Percentiles rank a stretch among this genome's conserved stretches.
These are phyloP conservation scores for Noctuana brunneofusca DNA, from an alignment of 2,888 invertebrate species.

Conservation along the genomic window DNA sequence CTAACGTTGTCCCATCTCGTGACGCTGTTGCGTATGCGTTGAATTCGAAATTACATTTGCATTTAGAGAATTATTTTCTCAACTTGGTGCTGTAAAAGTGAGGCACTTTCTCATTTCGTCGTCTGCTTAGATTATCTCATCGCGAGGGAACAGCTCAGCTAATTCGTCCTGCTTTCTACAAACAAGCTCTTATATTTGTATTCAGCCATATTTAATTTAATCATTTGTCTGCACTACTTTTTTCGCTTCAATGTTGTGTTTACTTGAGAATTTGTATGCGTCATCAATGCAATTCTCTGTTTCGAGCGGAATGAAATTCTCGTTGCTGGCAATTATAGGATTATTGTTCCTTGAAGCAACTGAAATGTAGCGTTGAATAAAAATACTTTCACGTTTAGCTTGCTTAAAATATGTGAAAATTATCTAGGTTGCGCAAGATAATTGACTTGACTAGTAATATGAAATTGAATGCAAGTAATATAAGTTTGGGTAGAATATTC, in stretches of 20 bases:
- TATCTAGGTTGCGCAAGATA: no score
- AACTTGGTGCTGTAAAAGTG: slow-evolving; percentile 1
- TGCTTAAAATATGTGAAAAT: background rate
- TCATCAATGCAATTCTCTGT: slow-evolving; percentile 16
- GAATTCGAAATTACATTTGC: slow-evolving; percentile 14
- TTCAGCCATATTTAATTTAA: slow-evolving; percentile 24
- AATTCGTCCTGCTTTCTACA: slow-evolving; percentile 34
- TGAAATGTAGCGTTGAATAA: background rate
- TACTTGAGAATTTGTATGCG: background rate
- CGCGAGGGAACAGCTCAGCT: slow-evolving; percentile 36
- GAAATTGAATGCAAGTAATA: no score
- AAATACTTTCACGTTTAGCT: background rate
- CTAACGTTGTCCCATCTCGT: slow-evolving; percentile 1
- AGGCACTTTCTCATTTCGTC: slow-evolving; percentile 33
- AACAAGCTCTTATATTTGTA: slow-evolving; percentile 37
- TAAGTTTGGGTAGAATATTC: no score
- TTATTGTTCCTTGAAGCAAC: background rate
- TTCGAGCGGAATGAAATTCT: background rate
- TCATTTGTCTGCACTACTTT: slow-evolving; percentile 3
- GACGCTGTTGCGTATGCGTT: slow-evolving; percentile 1
- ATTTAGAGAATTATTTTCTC: slow-evolving; percentile 9
- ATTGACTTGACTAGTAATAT: no score
- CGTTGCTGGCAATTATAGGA: slow-evolving; percentile 3
- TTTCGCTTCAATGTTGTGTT: background rate
- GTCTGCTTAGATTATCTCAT: slow-evolving; percentile 38